These are phyloP conservation scores for Gorsachius magnificus DNA, from an alignment of 2,797 vertebrate genomes.

Conservation along the genomic window DNA sequence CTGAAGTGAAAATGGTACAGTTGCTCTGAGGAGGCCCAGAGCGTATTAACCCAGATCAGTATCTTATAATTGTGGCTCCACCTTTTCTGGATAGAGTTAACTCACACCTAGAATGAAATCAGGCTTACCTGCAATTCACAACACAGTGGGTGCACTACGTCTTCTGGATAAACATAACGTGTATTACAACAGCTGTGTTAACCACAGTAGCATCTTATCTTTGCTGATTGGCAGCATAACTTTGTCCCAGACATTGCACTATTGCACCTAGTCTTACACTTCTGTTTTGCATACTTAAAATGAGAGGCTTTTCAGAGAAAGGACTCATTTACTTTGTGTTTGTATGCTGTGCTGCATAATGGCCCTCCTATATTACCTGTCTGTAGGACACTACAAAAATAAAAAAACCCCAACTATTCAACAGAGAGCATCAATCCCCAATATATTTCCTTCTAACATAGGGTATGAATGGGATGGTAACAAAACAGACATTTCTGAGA, in stretches of 20 bases:
- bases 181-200: background rate
- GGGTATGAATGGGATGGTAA: background rate
- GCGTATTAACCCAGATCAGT: background rate
- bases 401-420: background rate
- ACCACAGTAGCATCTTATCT: background rate
- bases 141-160: background rate
- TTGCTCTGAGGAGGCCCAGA: background rate
- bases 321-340: background rate
- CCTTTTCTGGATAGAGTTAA: background rate
- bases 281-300: background rate
- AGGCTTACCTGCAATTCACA: background rate
- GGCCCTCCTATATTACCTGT: background rate
- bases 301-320: background rate
- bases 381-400: background rate
- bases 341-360: background rate
- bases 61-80: background rate
- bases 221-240: background rate
- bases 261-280: background rate
- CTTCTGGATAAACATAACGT: background rate
- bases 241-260: background rate
- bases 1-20: background rate
- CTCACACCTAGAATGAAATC: background rate
- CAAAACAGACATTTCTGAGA: background rate
- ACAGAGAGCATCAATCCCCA: background rate
- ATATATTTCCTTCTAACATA: background rate